Percentiles rank a stretch among this genome's conserved stretches.
Evolutionary conservation across 2,888 invertebrate genomes (phyloP).

Genomic region (Criorhina ranunculi): DNA sequence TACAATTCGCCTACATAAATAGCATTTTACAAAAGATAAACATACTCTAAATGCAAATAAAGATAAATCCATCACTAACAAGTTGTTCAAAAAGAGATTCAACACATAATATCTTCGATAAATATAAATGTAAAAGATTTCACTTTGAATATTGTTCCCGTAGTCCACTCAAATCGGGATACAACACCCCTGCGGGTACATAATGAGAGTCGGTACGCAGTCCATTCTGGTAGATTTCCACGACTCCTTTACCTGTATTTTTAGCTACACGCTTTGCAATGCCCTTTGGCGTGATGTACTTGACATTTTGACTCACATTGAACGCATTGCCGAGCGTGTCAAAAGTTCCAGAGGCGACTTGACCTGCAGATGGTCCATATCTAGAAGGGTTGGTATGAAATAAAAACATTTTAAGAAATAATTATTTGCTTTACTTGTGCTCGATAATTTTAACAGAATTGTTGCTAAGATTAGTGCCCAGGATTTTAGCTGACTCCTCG

Average conservation of each 20-base stretch:
- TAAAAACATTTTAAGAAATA: neutral
- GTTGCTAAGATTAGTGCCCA: conserved; percentile 88
- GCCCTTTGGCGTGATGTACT: conserved; percentile 88
- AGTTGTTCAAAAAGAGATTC: conserved; percentile 27
- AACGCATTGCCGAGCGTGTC: conserved; percentile 90
- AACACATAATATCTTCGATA: conserved; percentile 1
- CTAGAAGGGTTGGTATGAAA: conserved; percentile 82
- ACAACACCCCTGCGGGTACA: conserved; percentile 81
- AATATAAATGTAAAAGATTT: conserved; percentile 31
- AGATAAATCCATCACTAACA: conserved; percentile 2
- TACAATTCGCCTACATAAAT: conserved; percentile 33
- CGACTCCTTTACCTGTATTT: conserved; percentile 86
- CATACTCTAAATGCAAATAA: conserved; percentile 52
- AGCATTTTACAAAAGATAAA: conserved; percentile 47
- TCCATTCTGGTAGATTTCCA: conserved; percentile 83
- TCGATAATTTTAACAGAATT: conserved; percentile 91
- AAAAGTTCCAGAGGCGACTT: conserved; percentile 88
- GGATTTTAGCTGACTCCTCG: conserved; percentile 88
- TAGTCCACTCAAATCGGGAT: conserved; percentile 82
- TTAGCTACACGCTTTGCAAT: conserved; percentile 88
- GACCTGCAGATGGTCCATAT: conserved; percentile 89
- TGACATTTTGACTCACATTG: conserved; percentile 87
- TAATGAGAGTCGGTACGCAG: conserved; percentile 79
- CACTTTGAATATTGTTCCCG: conserved; percentile 77
- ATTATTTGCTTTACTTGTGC: conserved; percentile 87